Evolutionary conservation across 2,888 invertebrate species (phyloP).

Genomic region (Tryphoninae sp.): DNA sequence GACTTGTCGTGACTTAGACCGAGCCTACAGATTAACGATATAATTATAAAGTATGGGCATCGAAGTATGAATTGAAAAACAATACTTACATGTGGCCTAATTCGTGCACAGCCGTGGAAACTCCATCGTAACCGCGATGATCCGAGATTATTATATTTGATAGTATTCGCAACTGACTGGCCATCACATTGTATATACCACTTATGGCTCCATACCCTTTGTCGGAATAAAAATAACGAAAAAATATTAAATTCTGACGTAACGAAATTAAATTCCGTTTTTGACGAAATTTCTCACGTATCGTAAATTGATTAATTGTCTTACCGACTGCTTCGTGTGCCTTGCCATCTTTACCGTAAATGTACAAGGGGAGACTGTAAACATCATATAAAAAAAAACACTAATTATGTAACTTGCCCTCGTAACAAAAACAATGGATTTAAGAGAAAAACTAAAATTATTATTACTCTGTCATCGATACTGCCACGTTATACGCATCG

Average conservation of each 20-base stretch:
- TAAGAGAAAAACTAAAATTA: neutral
- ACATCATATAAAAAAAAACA: neutral
- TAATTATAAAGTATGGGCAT: neutral
- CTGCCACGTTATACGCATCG: neutral
- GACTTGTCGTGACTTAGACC: neutral
- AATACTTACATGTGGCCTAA: conserved; percentile 21
- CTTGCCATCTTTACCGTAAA: neutral
- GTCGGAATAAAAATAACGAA: neutral
- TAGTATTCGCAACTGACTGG: neutral
- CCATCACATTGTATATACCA: neutral
- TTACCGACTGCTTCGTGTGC: neutral
- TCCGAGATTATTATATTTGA: neutral
- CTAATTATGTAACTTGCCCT: neutral
- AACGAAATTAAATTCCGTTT: too few species aligned
- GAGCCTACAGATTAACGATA: neutral
- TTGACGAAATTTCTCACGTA: neutral
- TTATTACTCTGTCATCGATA: conserved; percentile 12
- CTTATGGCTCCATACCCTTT: neutral
- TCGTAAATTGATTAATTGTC: neutral
- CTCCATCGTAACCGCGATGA: conserved; percentile 2
- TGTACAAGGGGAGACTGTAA: neutral
- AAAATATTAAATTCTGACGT: neutral
- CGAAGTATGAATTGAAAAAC: too few species aligned
- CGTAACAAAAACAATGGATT: neutral
- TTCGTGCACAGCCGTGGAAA: conserved; percentile 2